These are phyloP conservation scores for Laupala kohalensis DNA, from an alignment of 1,140 invertebrate genomes.

Conservation along the genomic window DNA sequence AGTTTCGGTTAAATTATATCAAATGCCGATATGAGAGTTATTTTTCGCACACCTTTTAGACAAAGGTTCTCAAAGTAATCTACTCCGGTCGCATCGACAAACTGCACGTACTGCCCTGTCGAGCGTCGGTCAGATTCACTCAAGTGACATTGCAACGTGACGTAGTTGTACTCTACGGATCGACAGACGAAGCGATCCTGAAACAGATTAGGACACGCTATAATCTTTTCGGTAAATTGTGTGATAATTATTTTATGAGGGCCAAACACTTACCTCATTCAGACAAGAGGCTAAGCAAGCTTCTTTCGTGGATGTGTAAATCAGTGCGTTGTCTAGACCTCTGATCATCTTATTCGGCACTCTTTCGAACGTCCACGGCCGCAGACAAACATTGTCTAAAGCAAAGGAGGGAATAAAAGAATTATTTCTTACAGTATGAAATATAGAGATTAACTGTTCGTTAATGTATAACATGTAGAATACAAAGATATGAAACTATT, in stretches of 20 bases:
- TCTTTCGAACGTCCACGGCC: constrained; percentile 85
- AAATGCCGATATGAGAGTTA: not conserved
- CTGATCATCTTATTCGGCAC: constrained; percentile 84
- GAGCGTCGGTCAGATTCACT: constrained; percentile 78
- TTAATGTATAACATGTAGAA: no score
- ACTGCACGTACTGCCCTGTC: constrained; percentile 66
- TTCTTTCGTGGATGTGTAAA: constrained; percentile 87
- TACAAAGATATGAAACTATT: no score
- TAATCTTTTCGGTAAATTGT: not conserved
- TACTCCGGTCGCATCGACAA: constrained; percentile 77
- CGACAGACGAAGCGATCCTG: constrained; percentile 79
- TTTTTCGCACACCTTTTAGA: constrained; percentile 45
- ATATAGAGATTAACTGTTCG: no score
- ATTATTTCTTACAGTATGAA: no score
- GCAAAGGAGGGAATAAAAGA: constrained; percentile 16
- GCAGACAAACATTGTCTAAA: constrained; percentile 73
- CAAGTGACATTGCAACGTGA: constrained; percentile 76
- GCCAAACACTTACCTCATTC: constrained; percentile 53
- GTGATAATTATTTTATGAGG: not conserved
- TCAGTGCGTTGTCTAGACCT: constrained; percentile 77
- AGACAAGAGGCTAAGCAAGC: constrained; percentile 82
- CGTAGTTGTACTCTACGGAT: constrained; percentile 87
- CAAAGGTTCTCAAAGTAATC: constrained; percentile 96
- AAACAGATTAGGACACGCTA: constrained; percentile 17
- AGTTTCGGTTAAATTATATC: not conserved